phyloP scores from a whole-genome alignment of 2,113 vertebrate species.

The Meles meles region DNA sequence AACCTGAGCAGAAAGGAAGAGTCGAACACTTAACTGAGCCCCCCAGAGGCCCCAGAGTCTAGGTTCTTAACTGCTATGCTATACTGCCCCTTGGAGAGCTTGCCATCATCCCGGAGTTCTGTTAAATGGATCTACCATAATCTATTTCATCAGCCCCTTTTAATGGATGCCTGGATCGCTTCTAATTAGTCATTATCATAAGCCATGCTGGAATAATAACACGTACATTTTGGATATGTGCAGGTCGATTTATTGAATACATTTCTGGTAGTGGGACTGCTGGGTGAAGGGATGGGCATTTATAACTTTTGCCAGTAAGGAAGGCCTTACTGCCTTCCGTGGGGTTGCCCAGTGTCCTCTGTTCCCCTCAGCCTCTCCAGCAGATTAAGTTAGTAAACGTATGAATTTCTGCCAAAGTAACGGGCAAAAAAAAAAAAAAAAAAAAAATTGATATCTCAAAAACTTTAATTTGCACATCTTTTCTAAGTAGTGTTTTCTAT shows the following conservation, averaged over 20 bases:
- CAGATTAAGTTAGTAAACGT: background rate
- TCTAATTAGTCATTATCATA: background rate
- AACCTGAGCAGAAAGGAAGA: background rate
- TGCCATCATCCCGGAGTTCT: background rate
- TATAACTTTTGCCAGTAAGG: background rate
- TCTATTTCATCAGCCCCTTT: background rate
- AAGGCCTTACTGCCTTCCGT: accelerated
- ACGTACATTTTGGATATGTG: background rate
- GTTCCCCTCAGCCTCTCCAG: background rate
- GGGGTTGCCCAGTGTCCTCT: background rate
- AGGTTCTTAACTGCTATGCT: background rate
- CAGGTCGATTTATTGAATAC: background rate
- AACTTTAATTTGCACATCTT: background rate
- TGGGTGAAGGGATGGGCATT: background rate
- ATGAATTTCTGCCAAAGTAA: background rate
- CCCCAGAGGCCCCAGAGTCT: no score
- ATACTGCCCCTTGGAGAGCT: background rate
- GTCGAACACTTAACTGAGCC: background rate
- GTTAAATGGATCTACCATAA: background rate
- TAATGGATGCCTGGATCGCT: background rate
- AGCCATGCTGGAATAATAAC: background rate
- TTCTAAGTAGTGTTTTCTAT: background rate
- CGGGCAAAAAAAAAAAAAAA: background rate
- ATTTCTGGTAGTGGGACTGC: background rate
- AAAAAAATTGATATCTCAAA: background rate